phyloP scores from a whole-genome alignment of 2,888 invertebrate species.

The Neoaliturus tenellus region DNA sequence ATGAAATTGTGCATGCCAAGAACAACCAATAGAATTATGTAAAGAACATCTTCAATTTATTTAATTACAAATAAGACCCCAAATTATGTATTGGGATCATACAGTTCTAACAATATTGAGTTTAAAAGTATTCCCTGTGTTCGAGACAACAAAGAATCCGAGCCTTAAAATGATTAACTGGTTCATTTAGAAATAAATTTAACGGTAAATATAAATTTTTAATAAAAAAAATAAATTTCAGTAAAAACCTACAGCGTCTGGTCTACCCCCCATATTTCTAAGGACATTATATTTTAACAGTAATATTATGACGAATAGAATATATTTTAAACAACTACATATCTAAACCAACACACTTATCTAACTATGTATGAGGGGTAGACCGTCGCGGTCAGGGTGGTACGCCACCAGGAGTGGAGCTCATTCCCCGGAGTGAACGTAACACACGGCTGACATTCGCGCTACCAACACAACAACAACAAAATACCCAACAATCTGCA shows the following conservation, averaged over 20 bases:
- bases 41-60: too few species aligned
- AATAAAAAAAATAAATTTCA: too few species aligned
- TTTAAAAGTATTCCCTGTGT: too few species aligned
- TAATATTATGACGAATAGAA: conserved; percentile 37
- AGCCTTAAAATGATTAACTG: too few species aligned
- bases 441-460: background rate
- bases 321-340: conserved; percentile 25
- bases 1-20: too few species aligned
- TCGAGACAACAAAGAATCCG: too few species aligned
- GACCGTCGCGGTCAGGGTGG: background rate
- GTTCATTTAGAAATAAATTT: too few species aligned
- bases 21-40: too few species aligned
- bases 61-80: too few species aligned
- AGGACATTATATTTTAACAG: conserved; percentile 31
- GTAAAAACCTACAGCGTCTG: background rate
- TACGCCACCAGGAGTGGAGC: conserved; percentile 21
- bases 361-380: conserved; percentile 31
- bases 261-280: conserved; percentile 36
- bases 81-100: too few species aligned
- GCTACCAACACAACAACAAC: background rate
- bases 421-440: background rate
- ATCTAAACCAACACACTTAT: conserved; percentile 28
- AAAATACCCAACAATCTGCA: background rate
- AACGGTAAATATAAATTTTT: too few species aligned
- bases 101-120: too few species aligned